phyloP scores from a whole-genome alignment of 2,888 invertebrate species.

The Dicycla oo region DNA sequence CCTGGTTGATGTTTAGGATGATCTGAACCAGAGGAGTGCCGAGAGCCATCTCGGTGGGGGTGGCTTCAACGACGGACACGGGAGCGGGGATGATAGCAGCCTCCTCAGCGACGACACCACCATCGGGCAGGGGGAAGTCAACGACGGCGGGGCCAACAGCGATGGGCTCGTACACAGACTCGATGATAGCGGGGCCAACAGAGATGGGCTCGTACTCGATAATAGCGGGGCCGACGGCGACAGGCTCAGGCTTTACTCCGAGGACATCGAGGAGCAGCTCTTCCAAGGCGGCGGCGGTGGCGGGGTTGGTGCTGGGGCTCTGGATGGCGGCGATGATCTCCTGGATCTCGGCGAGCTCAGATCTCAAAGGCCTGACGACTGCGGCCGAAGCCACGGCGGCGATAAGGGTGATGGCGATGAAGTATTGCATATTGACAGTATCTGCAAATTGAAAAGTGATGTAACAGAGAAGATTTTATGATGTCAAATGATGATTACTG shows the following conservation, averaged over 20 bases:
- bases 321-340: constrained; percentile 78
- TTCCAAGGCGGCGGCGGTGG: constrained; percentile 72
- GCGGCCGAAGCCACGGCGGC: constrained; percentile 78
- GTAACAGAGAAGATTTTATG: not conserved
- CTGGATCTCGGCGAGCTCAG: constrained; percentile 68
- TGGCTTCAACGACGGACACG: not conserved
- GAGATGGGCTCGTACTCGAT: not conserved
- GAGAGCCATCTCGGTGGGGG: constrained; percentile 20
- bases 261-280: constrained; percentile 53
- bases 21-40: constrained; percentile 69
- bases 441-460: constrained; percentile 54
- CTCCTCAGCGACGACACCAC: constrained; percentile 31
- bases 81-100: not conserved
- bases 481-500: not conserved
- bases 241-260: constrained; percentile 7
- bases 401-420: constrained; percentile 77
- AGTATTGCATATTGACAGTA: constrained; percentile 78
- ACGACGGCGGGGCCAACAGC: not conserved
- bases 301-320: constrained; percentile 78
- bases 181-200: not conserved
- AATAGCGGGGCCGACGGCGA: not conserved
- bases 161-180: not conserved
- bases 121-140: constrained; percentile 41
- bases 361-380: constrained; percentile 61
- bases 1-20: constrained; percentile 68